Evolutionary conservation across 2,888 invertebrate genomes (phyloP).

Genomic region (Oligia fasciuncula): DNA sequence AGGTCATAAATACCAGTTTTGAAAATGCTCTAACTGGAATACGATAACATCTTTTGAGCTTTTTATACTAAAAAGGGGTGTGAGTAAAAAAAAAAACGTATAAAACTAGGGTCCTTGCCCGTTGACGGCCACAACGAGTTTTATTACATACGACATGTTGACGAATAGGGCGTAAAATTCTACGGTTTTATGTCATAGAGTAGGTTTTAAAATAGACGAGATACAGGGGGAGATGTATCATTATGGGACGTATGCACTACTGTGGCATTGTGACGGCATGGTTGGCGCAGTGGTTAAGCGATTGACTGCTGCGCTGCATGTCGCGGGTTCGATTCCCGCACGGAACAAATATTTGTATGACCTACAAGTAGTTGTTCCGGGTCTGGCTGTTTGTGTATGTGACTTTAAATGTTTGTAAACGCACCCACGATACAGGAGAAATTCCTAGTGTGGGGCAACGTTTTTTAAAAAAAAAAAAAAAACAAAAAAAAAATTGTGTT

Average conservation of each 20-base stretch:
- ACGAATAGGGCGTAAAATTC: slow-evolving; percentile 81
- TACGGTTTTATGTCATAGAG: slow-evolving; percentile 73
- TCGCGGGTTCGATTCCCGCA: no score
- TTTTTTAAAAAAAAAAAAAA: no score
- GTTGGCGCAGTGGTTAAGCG: no score
- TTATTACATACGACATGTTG: slow-evolving; percentile 85
- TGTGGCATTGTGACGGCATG: no score
- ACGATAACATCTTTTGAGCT: slow-evolving; percentile 79
- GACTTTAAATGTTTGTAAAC: no score
- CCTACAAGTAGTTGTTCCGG: no score
- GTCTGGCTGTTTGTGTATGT: no score
- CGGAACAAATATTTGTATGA: no score
- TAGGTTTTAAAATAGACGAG: slow-evolving; percentile 63
- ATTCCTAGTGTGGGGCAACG: no score
- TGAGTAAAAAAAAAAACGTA: slow-evolving; percentile 75
- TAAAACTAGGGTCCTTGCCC: slow-evolving; percentile 82
- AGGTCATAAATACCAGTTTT: slow-evolving; percentile 80
- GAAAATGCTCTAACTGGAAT: slow-evolving; percentile 78
- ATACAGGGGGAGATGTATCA: slow-evolving; percentile 28
- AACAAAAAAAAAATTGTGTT: no score
- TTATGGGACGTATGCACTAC: slow-evolving; percentile 17
- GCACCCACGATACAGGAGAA: no score
- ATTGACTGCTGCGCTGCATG: no score
- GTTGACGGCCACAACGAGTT: slow-evolving; percentile 83
- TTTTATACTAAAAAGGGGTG: slow-evolving; percentile 81